Evolutionary conservation across 2,888 invertebrate genomes (phyloP), one percentile per base, ranked within the genome.

Genomic region (Stenichneumon culpator): DNA sequence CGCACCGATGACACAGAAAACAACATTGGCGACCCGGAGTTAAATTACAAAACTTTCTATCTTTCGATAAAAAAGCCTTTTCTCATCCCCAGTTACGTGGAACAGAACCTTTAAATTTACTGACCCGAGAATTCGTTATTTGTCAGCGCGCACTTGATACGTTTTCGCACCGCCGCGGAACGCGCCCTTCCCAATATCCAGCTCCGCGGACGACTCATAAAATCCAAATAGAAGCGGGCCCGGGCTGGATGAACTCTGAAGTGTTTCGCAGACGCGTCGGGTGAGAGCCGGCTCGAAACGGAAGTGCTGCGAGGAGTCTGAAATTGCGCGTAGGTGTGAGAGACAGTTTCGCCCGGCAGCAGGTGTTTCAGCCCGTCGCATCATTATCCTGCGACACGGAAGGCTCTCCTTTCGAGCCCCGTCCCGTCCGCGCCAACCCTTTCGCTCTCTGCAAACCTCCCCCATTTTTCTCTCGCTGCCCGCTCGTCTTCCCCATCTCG

Each of bases 321-420:
- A 28, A 16, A 60, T 28, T 60, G 28, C 25, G 28, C 25, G n/a
- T 14, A 16, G 5, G 28, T 60, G 60, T 60, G 28, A 22, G 57
- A 57, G 14, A 60, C 60, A 28, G 25, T 60, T 60, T 60, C 25
- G n/a, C 65, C 32, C 22, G 57, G n/a, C 14, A 57, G 47, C 73
- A 28, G 32, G 16, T 28, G 28, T 63, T 32, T 63, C 28, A 63
- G 63, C 47, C 74, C 32, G 67, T 47, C 67, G 75, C 69, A 82
- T 82, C 39, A 82, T 77, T 65, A 77, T 82, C 77, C 75, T 74
- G 63, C 63, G 60, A 72, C 70, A 63, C 63, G 70, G 52, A 50
- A 72, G 67, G 69, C 50, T 14, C 50, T 57, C 60, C 14, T 74
- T 73, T 68, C 57, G 80, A 81, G 32, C 68, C 36, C 68, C 39